Conservation (phyloP, 2,797 vertebrate genomes). For the Melanotaenia trifasciata region DNA sequence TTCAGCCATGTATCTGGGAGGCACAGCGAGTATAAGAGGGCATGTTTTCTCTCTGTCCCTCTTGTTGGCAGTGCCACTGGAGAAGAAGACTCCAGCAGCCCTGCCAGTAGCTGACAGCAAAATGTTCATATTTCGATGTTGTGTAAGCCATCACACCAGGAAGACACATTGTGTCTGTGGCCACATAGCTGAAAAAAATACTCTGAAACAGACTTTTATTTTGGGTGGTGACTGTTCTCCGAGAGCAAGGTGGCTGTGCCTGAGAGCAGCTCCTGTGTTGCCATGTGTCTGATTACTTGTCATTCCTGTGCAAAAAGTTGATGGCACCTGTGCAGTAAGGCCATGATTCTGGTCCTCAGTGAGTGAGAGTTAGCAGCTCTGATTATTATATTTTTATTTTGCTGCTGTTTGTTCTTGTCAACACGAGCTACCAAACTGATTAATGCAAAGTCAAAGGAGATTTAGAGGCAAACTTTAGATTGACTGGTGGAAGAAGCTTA, state of each 20-base stretch:
- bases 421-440: not conserved
- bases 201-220: not conserved
- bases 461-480: too few species aligned
- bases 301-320: too few species aligned
- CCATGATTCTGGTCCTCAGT: not conserved
- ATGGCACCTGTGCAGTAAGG: not conserved
- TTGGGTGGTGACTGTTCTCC: too few species aligned
- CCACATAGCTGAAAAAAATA: not conserved
- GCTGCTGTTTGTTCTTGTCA: not conserved
- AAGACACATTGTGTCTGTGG: not conserved
- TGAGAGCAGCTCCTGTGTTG: too few species aligned
- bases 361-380: not conserved
- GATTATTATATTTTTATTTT: not conserved
- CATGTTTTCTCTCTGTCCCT: not conserved
- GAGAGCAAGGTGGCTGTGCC: not conserved
- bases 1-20: not conserved
- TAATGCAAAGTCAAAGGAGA: not conserved
- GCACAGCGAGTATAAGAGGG: not conserved
- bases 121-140: not conserved
- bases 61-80: not conserved
- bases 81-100: not conserved
- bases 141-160: not conserved
- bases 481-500: too few species aligned
- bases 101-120: not conserved
- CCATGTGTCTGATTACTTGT: too few species aligned